These are phyloP conservation scores for Gasteruption jaculator DNA, from an alignment of 2,888 invertebrate species.

Conservation along the genomic window DNA sequence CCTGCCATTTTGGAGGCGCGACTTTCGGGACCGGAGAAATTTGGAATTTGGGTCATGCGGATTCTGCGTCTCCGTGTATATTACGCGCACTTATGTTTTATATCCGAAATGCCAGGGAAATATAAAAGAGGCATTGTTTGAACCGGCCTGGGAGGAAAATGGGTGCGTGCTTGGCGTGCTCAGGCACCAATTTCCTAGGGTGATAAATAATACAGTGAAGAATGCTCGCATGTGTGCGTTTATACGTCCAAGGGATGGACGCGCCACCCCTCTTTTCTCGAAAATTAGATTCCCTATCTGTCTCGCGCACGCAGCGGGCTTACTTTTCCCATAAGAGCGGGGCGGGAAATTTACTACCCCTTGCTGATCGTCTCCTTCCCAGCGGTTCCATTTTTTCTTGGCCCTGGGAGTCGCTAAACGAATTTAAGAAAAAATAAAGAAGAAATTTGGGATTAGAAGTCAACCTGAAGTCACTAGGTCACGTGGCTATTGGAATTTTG, in stretches of 20 bases:
- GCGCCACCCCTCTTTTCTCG: conserved; percentile 29
- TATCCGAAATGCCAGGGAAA: conserved; percentile 31
- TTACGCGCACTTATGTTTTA: conserved; percentile 35
- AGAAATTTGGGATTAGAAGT: too few relatives aligned
- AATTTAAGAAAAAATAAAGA: too few relatives aligned
- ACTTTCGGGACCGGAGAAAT: conserved; percentile 5
- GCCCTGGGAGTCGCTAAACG: too few relatives aligned
- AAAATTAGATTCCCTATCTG: conserved; percentile 52
- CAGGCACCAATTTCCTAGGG: conserved; percentile 45
- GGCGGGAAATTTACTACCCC: too few relatives aligned
- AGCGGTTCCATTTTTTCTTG: too few relatives aligned
- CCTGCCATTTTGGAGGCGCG: conserved; percentile 6
- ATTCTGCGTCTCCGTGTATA: conserved; percentile 18
- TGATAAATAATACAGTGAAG: conserved; percentile 48
- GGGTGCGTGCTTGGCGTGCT: conserved; percentile 46
- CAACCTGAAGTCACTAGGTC: too few relatives aligned
- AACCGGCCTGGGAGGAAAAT: conserved; percentile 26
- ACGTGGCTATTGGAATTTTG: too few relatives aligned
- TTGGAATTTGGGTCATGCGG: conserved; percentile 20
- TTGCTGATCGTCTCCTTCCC: too few relatives aligned
- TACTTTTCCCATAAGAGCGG: too few relatives aligned
- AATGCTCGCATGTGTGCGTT: too few relatives aligned
- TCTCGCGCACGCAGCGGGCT: conserved; percentile 43
- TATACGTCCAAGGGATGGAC: conserved; percentile 36
- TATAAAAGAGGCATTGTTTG: conserved; percentile 31